Percentiles rank a stretch among this genome's conserved stretches.
Conservation (phyloP, 2,113 vertebrate species). For the Dascyllus trimaculatus region DNA sequence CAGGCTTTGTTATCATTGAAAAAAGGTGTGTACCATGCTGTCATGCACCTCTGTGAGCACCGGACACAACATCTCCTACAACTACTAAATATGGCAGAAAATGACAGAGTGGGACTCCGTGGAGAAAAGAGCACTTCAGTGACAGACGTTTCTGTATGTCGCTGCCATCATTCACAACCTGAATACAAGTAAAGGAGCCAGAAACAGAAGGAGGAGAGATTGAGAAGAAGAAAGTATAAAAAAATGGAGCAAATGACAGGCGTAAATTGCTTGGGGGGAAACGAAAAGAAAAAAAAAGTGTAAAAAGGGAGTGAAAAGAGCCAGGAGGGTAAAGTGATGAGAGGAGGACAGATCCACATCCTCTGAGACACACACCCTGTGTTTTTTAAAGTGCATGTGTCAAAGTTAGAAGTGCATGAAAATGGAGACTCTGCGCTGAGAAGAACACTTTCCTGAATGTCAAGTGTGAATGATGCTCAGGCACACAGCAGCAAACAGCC, state of each 20-base stretch:
- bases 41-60: too few species aligned
- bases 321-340: not conserved
- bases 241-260: not conserved
- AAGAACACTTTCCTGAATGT: not conserved
- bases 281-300: not conserved
- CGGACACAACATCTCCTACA: too few species aligned
- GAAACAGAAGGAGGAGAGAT: not conserved
- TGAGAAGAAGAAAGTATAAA: slow-evolving; percentile 16
- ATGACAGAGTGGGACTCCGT: too few species aligned
- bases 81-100: not conserved
- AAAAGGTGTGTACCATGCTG: too few species aligned
- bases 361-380: not conserved
- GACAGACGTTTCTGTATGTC: too few species aligned
- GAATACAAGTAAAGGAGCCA: too few species aligned
- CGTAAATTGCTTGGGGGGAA: not conserved
- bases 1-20: too few species aligned
- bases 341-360: not conserved
- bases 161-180: too few species aligned
- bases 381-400: not conserved
- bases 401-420: not conserved
- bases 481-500: too few species aligned
- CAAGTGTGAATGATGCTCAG: not conserved
- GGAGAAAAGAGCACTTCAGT: too few species aligned
- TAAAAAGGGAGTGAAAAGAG: slow-evolving; percentile 9
- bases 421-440: not conserved